Evolutionary conservation across 2,113 vertebrate genomes (phyloP).

Genomic region (Hypanus sabinus): DNA sequence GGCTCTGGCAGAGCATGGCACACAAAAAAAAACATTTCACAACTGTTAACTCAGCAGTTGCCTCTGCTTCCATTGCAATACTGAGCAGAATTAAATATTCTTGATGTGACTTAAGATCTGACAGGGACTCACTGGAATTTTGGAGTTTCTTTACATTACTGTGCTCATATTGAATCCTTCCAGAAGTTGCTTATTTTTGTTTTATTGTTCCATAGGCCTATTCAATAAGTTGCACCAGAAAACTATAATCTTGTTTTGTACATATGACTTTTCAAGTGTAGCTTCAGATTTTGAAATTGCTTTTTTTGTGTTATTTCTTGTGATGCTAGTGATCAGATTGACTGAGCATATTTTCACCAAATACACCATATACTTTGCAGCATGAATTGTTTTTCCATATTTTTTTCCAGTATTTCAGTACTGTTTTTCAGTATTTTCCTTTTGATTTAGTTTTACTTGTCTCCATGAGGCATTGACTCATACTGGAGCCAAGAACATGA

Average conservation of each 20-base stretch:
- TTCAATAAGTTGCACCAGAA: not conserved
- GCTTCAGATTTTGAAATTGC: not conserved
- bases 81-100: not conserved
- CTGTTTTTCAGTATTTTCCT: not conserved
- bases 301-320: not conserved
- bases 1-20: too few species aligned
- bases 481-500: not conserved
- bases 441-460: not conserved
- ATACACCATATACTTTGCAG: not conserved
- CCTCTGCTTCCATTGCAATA: not conserved
- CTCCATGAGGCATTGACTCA: not conserved
- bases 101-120: not conserved
- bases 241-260: not conserved
- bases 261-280: not conserved
- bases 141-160: not conserved
- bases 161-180: not conserved
- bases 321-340: not conserved
- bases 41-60: not conserved
- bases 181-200: not conserved
- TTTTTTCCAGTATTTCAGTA: too few species aligned
- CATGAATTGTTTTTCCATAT: not conserved
- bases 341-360: not conserved
- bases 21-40: not conserved
- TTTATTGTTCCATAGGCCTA: not conserved
- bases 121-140: not conserved